Evolutionary conservation across 2,113 vertebrate genomes (phyloP), one percentile per base, ranked within the genome.

Genomic region (Indicator indicator): DNA sequence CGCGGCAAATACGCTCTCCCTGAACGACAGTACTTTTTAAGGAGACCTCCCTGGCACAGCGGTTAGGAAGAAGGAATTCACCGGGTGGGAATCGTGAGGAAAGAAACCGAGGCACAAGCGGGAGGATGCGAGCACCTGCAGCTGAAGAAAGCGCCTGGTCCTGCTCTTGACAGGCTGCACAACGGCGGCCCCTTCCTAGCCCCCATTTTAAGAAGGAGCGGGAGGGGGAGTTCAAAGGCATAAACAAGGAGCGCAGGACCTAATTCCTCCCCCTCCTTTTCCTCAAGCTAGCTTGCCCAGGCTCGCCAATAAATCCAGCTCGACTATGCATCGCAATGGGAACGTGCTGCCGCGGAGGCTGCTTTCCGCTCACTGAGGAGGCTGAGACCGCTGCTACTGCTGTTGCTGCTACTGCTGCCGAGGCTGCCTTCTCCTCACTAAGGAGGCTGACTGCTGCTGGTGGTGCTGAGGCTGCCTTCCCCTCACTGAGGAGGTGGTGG

Each of bases 181-280:
- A 48, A 7, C 52, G 56, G 46, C 56, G 69, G 87, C 80, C 19
- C 62, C 90, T 74, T 50, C 86, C 77, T 11, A 12, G 55, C 75
- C 90, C 91, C 79, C 52, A 55, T 54, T 83, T 73, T 67, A 36
- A 83, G 26, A 10, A 26, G 67, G 46, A 82, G 63, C 24, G 79
- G 90, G 69, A 72, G 79, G 70, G 95, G 89, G 50, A 96, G 95
- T 93, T 95, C 89, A 72, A 84, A 93, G 93, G 88, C 96, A 88
- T 67, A 89, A 93, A 80, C 94, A 60, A 88, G 89, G 93, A 72
- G 90, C 92, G 87, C 89, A 64, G 69, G 84, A 75, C 87, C 94
- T 62, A 64, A 56, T 85, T 89, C 59, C 55, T 92, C 74, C 48
- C 32, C 33, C 80, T 86, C 24, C 67, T 50, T 46, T 46, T 64